These are phyloP conservation scores for Ivindomyrus marchei DNA, from an alignment of 2,113 vertebrate species.

Conservation along the genomic window DNA sequence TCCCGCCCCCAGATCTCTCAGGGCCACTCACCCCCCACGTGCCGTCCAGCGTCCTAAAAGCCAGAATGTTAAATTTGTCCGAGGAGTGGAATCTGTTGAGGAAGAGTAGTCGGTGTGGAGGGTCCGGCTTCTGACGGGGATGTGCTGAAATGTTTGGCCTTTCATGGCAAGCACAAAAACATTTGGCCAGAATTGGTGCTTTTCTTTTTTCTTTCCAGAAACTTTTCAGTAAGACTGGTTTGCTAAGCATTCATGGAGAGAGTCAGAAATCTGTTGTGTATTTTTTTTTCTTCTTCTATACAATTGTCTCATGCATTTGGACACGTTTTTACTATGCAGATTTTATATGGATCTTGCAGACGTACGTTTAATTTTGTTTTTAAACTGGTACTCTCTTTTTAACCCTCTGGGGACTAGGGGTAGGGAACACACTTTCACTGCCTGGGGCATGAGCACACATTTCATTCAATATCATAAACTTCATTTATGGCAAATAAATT, in stretches of 20 bases:
- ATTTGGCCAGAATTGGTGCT: neutral
- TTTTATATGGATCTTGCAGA: neutral
- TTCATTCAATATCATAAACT: no score
- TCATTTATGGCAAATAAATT: no score
- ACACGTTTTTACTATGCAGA: neutral
- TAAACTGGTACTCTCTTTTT: neutral
- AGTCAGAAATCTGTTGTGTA: neutral
- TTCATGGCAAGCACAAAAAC: neutral
- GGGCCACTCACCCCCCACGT: neutral
- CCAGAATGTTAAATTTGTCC: slow-evolving; percentile 1
- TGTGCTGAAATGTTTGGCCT: neutral
- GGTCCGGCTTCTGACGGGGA: neutral
- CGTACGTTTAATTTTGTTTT: neutral
- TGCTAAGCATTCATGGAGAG: neutral
- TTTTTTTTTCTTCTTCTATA: neutral
- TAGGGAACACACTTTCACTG: no score
- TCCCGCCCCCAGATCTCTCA: neutral
- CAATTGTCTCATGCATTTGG: neutral
- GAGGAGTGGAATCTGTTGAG: neutral
- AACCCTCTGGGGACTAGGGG: no score
- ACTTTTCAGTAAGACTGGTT: neutral
- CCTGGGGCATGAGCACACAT: no score
- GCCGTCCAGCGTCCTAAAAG: neutral
- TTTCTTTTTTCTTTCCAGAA: neutral
- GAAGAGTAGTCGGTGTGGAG: neutral